Evolutionary conservation across 2,797 vertebrate genomes (phyloP).

Genomic region (Trachops cirrhosus): DNA sequence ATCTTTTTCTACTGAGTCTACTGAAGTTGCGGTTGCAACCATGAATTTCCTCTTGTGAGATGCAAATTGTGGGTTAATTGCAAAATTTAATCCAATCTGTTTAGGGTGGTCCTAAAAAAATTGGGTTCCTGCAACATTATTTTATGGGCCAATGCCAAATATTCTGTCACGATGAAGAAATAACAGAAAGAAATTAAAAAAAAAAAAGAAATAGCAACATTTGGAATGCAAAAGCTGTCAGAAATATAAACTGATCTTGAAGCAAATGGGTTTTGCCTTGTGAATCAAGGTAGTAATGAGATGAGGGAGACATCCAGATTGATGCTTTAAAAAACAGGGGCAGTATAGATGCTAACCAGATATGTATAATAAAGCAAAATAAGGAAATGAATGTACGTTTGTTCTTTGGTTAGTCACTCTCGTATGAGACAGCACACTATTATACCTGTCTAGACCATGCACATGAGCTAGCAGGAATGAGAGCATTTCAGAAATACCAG

Average conservation of each 20-base stretch:
- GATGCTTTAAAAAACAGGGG: neutral
- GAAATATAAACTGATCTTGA: slow-evolving; percentile 20
- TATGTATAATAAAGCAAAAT: neutral
- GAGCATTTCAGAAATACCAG: slow-evolving; percentile 34
- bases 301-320: neutral
- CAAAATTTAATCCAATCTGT: slow-evolving; percentile 77
- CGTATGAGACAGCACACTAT: neutral
- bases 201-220: neutral
- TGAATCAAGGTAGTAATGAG: slow-evolving; percentile 29
- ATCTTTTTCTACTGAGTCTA: slow-evolving; percentile 76
- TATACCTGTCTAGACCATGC: neutral
- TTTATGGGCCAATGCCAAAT: slow-evolving; percentile 65
- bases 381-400: neutral
- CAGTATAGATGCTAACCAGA: neutral
- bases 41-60: slow-evolving; percentile 77
- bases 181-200: neutral
- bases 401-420: neutral
- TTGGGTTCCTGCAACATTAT: slow-evolving; percentile 67
- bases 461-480: neutral
- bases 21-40: slow-evolving; percentile 68
- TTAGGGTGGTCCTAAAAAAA: slow-evolving; percentile 74
- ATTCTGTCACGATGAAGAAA: slow-evolving; percentile 59
- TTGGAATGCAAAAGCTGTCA: slow-evolving; percentile 45
- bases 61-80: slow-evolving; percentile 83
- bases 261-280: slow-evolving; percentile 35